A percentile compares a stretch with the other conserved stretches of the same genome.
phyloP scores from a whole-genome alignment of 2,113 vertebrate genomes.

The Polyodon spathula region DNA sequence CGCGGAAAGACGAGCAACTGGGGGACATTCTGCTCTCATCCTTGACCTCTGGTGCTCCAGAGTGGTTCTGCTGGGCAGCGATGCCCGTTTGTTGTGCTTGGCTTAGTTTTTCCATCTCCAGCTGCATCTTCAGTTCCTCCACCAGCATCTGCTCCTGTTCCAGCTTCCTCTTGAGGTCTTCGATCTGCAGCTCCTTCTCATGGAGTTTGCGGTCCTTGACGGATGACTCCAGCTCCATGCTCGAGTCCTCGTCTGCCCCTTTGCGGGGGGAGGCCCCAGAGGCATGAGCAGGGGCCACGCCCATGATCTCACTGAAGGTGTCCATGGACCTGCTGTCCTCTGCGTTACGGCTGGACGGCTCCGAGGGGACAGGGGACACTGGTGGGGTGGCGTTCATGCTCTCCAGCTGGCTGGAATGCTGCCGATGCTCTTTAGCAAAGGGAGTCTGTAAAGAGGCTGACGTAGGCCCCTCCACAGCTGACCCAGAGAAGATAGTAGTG shows the following conservation, averaged over 20 bases:
- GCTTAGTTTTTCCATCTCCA: constrained; percentile 83
- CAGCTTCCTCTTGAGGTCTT: constrained; percentile 87
- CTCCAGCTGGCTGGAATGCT: constrained; percentile 42
- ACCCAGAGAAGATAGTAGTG: constrained; percentile 12
- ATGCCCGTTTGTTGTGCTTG: constrained; percentile 44
- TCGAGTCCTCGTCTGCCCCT: constrained; percentile 37
- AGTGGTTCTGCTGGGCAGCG: constrained; percentile 21
- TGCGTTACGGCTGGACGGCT: constrained; percentile 64
- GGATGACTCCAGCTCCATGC: constrained; percentile 49
- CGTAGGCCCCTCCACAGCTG: not conserved
- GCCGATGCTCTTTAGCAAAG: constrained; percentile 26
- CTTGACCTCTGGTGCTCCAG: no score
- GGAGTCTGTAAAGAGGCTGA: constrained; percentile 22
- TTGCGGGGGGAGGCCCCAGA: constrained; percentile 45
- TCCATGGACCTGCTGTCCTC: constrained; percentile 63
- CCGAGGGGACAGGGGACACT: constrained; percentile 65
- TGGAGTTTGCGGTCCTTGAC: constrained; percentile 83
- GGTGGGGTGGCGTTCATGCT: constrained; percentile 62
- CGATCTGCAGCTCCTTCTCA: constrained; percentile 92
- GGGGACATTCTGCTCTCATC: constrained; percentile 32
- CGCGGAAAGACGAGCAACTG: constrained; percentile 30
- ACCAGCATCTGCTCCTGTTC: constrained; percentile 92
- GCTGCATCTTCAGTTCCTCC: constrained; percentile 91
- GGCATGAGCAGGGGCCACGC: constrained; percentile 47
- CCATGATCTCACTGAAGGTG: constrained; percentile 54